A percentile compares a stretch with the other conserved stretches of the same genome.
Conservation (phyloP, 2,797 vertebrate genomes). For the Chaetophractus vellerosus region DNA sequence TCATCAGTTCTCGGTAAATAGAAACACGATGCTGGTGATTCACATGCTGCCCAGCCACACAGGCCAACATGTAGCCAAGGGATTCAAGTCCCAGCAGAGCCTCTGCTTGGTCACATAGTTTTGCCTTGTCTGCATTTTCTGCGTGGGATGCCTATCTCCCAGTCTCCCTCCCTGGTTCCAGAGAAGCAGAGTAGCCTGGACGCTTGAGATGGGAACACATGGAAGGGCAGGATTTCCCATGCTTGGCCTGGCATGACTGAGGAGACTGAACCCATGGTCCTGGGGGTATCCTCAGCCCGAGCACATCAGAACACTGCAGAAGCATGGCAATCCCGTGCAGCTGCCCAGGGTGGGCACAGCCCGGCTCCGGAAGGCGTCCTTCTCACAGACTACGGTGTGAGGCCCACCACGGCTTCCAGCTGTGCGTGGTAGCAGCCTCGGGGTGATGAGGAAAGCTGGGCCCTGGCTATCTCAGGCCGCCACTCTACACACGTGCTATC, state of each 20-base stretch:
- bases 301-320: background rate
- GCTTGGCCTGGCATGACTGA: background rate
- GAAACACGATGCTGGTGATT: background rate
- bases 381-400: background rate
- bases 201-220: background rate
- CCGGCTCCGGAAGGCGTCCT: background rate
- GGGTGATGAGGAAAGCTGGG: background rate
- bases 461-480: background rate
- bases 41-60: background rate
- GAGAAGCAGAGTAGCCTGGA: background rate
- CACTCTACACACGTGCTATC: background rate
- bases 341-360: background rate
- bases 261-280: background rate
- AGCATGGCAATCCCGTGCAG: background rate
- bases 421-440: background rate
- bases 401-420: background rate
- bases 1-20: background rate
- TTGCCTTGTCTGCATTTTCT: background rate
- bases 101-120: background rate
- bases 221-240: background rate
- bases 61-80: background rate
- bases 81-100: background rate
- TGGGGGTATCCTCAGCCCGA: background rate
- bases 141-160: background rate
- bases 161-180: background rate